Evolutionary conservation across 2,888 invertebrate species (phyloP).

Genomic region (Oscheius onirici): DNA sequence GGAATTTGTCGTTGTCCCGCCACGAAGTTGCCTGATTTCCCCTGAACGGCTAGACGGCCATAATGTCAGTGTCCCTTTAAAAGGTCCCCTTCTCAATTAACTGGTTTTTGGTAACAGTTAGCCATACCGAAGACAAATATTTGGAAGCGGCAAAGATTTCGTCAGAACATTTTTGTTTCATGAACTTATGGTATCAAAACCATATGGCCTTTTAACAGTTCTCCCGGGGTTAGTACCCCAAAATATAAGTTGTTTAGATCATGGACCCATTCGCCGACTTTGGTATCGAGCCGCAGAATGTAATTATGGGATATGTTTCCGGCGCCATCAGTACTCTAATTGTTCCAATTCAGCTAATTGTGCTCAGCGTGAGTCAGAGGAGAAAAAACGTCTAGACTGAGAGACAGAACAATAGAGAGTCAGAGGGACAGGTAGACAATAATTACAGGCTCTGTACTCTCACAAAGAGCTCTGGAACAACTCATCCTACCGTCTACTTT

Average conservation of each 20-base stretch:
- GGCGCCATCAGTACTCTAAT: neutral
- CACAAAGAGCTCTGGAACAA: neutral
- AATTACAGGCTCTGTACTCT: neutral
- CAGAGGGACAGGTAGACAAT: neutral
- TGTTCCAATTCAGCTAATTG: conserved; percentile 11
- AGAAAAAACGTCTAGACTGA: no score
- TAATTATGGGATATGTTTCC: neutral
- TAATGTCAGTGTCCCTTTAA: no score
- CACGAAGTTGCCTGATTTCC: no score
- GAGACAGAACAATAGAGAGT: neutral
- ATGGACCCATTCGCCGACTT: neutral
- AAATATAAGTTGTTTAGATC: neutral
- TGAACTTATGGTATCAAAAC: neutral
- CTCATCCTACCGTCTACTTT: conserved; percentile 8
- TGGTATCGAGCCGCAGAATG: neutral
- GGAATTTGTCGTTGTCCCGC: no score
- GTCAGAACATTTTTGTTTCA: no score
- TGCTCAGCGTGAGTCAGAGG: neutral
- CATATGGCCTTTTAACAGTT: neutral
- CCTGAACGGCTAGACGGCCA: no score
- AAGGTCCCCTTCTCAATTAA: no score
- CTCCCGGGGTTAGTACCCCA: no score
- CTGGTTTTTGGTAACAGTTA: no score
- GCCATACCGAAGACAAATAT: no score
- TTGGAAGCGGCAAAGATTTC: no score